These are phyloP conservation scores for Corbicula japonica DNA, from an alignment of 2,888 invertebrate species.

Conservation along the genomic window DNA sequence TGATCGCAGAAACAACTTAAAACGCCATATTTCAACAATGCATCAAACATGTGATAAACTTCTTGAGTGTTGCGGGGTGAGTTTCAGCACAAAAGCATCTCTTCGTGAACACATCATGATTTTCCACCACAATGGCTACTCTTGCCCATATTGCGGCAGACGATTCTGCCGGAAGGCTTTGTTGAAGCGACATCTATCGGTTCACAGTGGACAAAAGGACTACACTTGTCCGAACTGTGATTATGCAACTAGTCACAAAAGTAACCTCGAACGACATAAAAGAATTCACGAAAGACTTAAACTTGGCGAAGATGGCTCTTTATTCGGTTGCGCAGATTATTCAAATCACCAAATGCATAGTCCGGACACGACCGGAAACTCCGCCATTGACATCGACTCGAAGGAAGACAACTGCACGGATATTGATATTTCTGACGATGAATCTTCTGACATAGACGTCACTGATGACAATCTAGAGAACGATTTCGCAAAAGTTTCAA, in stretches of 20 bases:
- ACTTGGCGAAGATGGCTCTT: slow-evolving; percentile 62
- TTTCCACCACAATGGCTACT: slow-evolving; percentile 87
- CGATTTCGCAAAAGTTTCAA: slow-evolving; percentile 28
- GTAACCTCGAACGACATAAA: slow-evolving; percentile 87
- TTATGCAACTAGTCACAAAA: slow-evolving; percentile 87
- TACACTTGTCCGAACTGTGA: slow-evolving; percentile 86
- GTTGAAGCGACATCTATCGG: slow-evolving; percentile 87
- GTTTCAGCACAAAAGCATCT: slow-evolving; percentile 86
- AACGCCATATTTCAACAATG: slow-evolving; percentile 87
- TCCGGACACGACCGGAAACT: slow-evolving; percentile 64
- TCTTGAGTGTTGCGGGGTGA: slow-evolving; percentile 86
- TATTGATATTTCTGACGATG: slow-evolving; percentile 46
- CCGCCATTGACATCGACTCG: slow-evolving; percentile 44
- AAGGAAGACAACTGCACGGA: slow-evolving; percentile 46
- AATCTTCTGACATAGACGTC: slow-evolving; percentile 50
- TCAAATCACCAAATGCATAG: slow-evolving; percentile 47
- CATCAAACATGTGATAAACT: slow-evolving; percentile 85
- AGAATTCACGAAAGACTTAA: slow-evolving; percentile 72
- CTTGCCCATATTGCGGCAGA: slow-evolving; percentile 86
- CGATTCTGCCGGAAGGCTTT: slow-evolving; percentile 87
- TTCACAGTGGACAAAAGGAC: slow-evolving; percentile 87
- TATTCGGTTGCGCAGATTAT: slow-evolving; percentile 53
- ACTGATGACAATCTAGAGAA: slow-evolving; percentile 47
- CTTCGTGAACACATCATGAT: slow-evolving; percentile 86
- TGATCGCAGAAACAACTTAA: slow-evolving; percentile 86